Evolutionary conservation across 2,797 vertebrate genomes (phyloP).

Genomic region (Silurus lanzhouensis): DNA sequence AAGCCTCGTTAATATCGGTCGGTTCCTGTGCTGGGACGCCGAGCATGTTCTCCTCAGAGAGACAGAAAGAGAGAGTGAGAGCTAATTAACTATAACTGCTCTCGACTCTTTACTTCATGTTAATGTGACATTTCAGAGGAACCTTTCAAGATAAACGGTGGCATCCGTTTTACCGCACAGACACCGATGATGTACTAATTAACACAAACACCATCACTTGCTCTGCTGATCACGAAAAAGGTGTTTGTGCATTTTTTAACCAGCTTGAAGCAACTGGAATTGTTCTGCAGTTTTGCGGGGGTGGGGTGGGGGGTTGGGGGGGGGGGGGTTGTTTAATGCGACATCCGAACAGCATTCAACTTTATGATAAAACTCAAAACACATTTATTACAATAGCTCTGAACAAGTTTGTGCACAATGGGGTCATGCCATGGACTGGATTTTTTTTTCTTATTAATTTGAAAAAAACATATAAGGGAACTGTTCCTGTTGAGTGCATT

Average conservation of each 20-base stretch:
- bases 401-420: too few relatives aligned
- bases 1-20: conserved; percentile 51
- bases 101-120: conserved; percentile 70
- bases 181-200: conserved; percentile 62
- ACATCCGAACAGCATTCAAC: not conserved
- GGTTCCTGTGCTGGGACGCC: conserved; percentile 56
- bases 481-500: not conserved
- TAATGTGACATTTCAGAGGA: conserved; percentile 72
- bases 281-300: not conserved
- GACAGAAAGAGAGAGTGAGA: conserved; percentile 57
- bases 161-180: conserved; percentile 58
- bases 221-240: not conserved
- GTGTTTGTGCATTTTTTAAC: not conserved
- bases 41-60: conserved; percentile 54
- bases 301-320: too few relatives aligned
- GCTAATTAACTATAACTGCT: conserved; percentile 68
- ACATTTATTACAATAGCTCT: not conserved
- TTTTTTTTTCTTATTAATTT: not conserved
- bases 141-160: conserved; percentile 64
- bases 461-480: not conserved
- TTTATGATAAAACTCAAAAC: not conserved
- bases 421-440: not conserved
- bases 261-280: not conserved
- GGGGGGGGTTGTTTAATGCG: not conserved
- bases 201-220: conserved; percentile 50